Evolutionary conservation across 2,888 invertebrate species (phyloP).

Genomic region (Drosophila vallismaia): DNA sequence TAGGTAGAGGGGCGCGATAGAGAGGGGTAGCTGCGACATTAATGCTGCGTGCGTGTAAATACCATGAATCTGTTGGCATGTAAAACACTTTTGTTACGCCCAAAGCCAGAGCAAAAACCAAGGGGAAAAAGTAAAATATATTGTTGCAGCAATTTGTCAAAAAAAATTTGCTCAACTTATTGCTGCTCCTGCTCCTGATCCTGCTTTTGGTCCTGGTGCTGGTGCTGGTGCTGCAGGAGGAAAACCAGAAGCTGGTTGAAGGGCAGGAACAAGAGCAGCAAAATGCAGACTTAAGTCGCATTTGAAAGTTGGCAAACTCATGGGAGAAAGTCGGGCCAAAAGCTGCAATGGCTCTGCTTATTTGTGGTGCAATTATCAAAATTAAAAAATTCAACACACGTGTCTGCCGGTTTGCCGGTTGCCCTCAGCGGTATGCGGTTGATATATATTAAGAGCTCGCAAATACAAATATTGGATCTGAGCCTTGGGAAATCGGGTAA

Average conservation of each 20-base stretch:
- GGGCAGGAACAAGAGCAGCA: slow-evolving; percentile 24
- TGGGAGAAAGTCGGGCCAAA: slow-evolving; percentile 22
- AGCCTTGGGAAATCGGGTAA: background rate
- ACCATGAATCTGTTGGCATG: slow-evolving; percentile 78
- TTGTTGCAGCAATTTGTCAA: slow-evolving; percentile 78
- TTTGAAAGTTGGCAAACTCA: slow-evolving; percentile 67
- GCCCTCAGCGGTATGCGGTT: slow-evolving; percentile 4
- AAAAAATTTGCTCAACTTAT: slow-evolving; percentile 74
- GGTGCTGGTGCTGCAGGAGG: slow-evolving; percentile 10
- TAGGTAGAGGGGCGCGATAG: slow-evolving; percentile 5
- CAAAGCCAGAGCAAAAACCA: slow-evolving; percentile 62
- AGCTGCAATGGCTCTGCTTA: slow-evolving; percentile 63
- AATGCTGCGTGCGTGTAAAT: slow-evolving; percentile 79
- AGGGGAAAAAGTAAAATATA: slow-evolving; percentile 49
- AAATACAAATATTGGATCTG: slow-evolving; percentile 32
- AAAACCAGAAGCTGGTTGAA: background rate
- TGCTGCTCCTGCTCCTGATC: slow-evolving; percentile 26
- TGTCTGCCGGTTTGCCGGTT: background rate
- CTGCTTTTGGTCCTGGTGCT: slow-evolving; percentile 16
- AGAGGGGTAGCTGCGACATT: slow-evolving; percentile 66
- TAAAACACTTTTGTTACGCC: slow-evolving; percentile 78
- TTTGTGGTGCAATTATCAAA: slow-evolving; percentile 74
- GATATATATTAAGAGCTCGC: slow-evolving; percentile 7
- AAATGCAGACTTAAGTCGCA: slow-evolving; percentile 65
- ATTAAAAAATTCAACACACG: slow-evolving; percentile 57